Base-by-base conservation (phyloP, 2,888 invertebrate genomes). In the Tubulanus polymorphus region DNA sequence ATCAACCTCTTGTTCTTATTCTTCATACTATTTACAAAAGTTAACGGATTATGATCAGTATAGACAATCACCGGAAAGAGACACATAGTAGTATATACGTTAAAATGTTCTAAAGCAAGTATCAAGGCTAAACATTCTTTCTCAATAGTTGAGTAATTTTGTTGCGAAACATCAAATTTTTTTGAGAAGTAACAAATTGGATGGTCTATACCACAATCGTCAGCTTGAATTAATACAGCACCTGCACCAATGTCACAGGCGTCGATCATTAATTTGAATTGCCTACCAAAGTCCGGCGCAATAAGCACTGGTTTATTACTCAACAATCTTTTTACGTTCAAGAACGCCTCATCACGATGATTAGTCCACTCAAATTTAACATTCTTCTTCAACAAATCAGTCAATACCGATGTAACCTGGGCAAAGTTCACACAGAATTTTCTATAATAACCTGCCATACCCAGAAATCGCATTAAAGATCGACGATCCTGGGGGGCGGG, bases 381-480 rank as follows among this genome's bases (percentile, higher is more conserved):
- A 8, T 23, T 23, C 41, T 41, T 41, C 41, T 15, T 41, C 5
- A 53, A 48, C 27, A 60, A 29, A 45, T 59, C 61, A 10, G 61
- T 59, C 18, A 65, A 37, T 3, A 60, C 57, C 1, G 46, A 26
- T 2, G 62, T 57, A n/a, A 64, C 49, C 6, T 37, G 45, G 8
- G 60, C 27, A 32, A 64, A 63, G 28, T 60, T 59, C 1, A 58
- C 60, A 18, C 18, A 8, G 41, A 41, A 41, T 8, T 23, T 55
- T 29, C 55, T 18, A 29, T 64, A 64, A 29, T 51, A 61, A 3
- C 56, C 55, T 1, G 53, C 61, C 20, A 60, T 32, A 5, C 58
- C 62, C 29, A 64, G 41, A 46, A 63, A 62, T 18, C 53, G 50
- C 10, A 56, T 48, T 12, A 62, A 51, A 32, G 53, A 51, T 30